Conservation (phyloP, 2,113 vertebrate genomes). For the mouse (Mus musculus) region GRCm39 chr16:55607501-55608000, state of each 20-base stretch:
- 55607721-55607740: conserved; percentile 1
- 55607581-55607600: not conserved
- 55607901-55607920: conserved; percentile 53
- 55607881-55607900: conserved; percentile 50
- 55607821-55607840: conserved; percentile 18
- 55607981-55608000: not conserved
- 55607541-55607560: not conserved
- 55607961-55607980: not conserved
- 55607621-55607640: conserved; percentile 1
- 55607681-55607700: conserved; percentile 16
- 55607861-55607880: conserved; percentile 41
- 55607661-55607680: conserved; percentile 9
- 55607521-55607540: not conserved
- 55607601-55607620: not conserved
- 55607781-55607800: not conserved
- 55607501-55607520: not conserved
- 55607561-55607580: not conserved
- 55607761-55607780: not conserved
- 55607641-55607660: not conserved
- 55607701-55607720: not conserved
- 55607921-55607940: conserved; percentile 31
- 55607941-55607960: conserved; percentile 44
- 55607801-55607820: not conserved
- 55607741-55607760: not conserved
- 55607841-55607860: not conserved